These are phyloP conservation scores for Virgularia gustaviana DNA, from an alignment of 92 coral and sea anemone species.

Conservation along the genomic window DNA sequence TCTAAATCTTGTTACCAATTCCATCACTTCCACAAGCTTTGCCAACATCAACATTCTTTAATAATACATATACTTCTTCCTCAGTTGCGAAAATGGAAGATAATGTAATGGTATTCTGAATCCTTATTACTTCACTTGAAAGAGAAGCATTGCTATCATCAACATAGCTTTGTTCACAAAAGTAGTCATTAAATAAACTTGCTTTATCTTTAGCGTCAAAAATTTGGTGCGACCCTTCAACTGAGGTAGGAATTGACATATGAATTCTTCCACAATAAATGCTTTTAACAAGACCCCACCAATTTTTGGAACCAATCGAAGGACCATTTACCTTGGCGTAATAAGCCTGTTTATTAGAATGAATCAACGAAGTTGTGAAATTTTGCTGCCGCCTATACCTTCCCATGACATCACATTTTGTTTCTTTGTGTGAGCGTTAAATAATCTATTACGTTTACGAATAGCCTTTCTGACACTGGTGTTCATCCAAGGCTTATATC, in stretches of 20 bases:
- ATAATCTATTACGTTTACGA: constrained; percentile 52
- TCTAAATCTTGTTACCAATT: constrained; percentile 44
- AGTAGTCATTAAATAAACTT: constrained; percentile 53
- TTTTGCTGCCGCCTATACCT: constrained; percentile 51
- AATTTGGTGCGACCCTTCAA: constrained; percentile 39
- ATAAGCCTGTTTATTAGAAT: constrained; percentile 28
- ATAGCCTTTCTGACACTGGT: constrained; percentile 42
- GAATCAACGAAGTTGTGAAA: constrained; percentile 45
- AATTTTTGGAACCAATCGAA: constrained; percentile 47
- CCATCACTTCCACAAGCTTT: constrained; percentile 57
- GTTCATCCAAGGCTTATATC: constrained; percentile 64
- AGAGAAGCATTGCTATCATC: constrained; percentile 24
- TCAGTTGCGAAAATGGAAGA: constrained; percentile 34
- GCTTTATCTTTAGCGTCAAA: constrained; percentile 58
- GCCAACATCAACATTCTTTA: constrained; percentile 40
- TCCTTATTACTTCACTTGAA: constrained; percentile 15
- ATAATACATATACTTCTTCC: constrained; percentile 14
- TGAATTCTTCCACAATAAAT: constrained; percentile 47
- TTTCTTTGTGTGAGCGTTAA: too few relatives aligned
- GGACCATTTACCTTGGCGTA: constrained; percentile 50
- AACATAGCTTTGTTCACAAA: constrained; percentile 35
- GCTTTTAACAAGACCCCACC: constrained; percentile 57
- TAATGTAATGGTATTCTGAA: constrained; percentile 33
- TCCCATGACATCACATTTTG: too few relatives aligned
- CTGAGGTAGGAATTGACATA: constrained; percentile 37